A percentile compares a stretch with the other conserved stretches of the same genome.
These are phyloP conservation scores for Drosophila helvetica DNA, from an alignment of 2,888 invertebrate genomes.

Conservation along the genomic window DNA sequence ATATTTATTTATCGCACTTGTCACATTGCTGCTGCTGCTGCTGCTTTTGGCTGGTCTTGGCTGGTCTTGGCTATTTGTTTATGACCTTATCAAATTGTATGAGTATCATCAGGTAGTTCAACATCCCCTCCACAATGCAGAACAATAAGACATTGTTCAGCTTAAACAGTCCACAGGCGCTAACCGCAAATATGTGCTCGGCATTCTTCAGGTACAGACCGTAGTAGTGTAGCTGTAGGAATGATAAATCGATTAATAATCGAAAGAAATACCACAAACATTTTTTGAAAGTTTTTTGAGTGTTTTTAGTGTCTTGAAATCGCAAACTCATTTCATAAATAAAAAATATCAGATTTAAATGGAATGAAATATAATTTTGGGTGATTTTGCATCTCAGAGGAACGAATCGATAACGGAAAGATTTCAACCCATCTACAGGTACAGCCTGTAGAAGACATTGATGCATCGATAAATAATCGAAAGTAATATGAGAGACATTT, in stretches of 20 bases:
- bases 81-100: conserved; percentile 77
- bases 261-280: too few species aligned
- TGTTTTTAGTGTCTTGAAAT: too few species aligned
- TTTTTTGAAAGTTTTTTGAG: too few species aligned
- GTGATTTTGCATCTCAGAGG: too few species aligned
- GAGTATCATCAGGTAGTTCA: conserved; percentile 70
- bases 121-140: conserved; percentile 61
- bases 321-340: too few species aligned
- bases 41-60: neutral
- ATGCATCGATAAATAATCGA: too few species aligned
- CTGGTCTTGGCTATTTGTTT: conserved; percentile 44
- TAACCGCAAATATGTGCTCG: conserved; percentile 49
- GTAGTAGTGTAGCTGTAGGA: conserved; percentile 53
- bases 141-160: conserved; percentile 72
- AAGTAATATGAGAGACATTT: too few species aligned
- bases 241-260: neutral
- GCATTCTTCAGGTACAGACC: conserved; percentile 47
- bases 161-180: conserved; percentile 71
- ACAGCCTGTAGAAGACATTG: too few species aligned
- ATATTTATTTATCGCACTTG: conserved; percentile 28
- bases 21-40: conserved; percentile 13
- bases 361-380: too few species aligned
- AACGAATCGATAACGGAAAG: too few species aligned
- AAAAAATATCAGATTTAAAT: too few species aligned
- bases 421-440: too few species aligned